A percentile compares a stretch with the other conserved stretches of the same genome.
These are phyloP conservation scores for Papilio xuthus DNA, from an alignment of 1,140 invertebrate genomes.

Conservation along the genomic window DNA sequence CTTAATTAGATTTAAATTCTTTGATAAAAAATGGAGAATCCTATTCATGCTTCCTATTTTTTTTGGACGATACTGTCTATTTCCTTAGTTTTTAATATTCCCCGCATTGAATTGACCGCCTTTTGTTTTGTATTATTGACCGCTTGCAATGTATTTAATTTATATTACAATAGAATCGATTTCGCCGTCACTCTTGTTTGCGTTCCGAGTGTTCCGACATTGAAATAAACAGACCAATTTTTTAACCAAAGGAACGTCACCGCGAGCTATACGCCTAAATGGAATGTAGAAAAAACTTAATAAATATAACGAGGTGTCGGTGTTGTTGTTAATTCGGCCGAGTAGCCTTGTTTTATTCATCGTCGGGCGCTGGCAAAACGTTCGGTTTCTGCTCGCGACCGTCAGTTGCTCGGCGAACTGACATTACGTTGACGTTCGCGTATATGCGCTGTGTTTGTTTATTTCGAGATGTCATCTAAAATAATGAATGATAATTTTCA, in stretches of 20 bases:
- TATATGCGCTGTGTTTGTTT: conserved; percentile 51
- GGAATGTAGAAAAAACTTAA: conserved; percentile 45
- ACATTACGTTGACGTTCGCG: conserved; percentile 63
- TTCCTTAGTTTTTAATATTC: conserved; percentile 44
- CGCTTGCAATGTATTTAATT: conserved; percentile 35
- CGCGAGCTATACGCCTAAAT: conserved; percentile 51
- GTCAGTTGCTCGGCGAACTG: conserved; percentile 69
- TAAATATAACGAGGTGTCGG: conserved; percentile 48
- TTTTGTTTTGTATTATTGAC: conserved; percentile 42
- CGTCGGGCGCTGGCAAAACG: conserved; percentile 62
- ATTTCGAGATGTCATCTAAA: conserved; percentile 72
- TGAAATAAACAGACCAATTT: conserved; percentile 55
- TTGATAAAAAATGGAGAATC: conserved; percentile 4
- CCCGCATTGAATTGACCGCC: conserved; percentile 30
- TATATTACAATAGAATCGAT: conserved; percentile 45
- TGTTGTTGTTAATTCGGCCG: conserved; percentile 57
- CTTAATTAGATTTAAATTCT: conserved; percentile 12
- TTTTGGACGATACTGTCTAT: background rate
- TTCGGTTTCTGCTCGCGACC: conserved; percentile 53
- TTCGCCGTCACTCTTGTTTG: conserved; percentile 48
- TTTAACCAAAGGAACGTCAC: conserved; percentile 50
- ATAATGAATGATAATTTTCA: conserved; percentile 70
- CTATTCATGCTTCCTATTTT: conserved; percentile 27
- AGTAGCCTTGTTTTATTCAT: conserved; percentile 66
- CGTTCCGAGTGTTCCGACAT: conserved; percentile 51